A percentile compares a stretch with the other conserved stretches of the same genome.
phyloP scores from a whole-genome alignment of 2,888 invertebrate genomes.

The Dascillus cervinus region DNA sequence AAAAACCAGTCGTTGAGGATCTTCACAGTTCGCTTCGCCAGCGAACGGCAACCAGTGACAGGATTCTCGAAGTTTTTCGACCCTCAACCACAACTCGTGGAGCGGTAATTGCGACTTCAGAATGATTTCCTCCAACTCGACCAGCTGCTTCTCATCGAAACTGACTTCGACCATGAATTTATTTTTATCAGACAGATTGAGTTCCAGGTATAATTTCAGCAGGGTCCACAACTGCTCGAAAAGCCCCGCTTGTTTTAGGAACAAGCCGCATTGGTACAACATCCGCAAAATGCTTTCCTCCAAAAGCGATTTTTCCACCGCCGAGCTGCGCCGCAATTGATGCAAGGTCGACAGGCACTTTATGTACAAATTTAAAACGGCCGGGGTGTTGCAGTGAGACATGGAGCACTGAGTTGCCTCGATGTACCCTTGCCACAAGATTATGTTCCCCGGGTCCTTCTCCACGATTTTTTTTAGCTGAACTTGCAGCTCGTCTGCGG shows the following conservation, averaged over 20 bases:
- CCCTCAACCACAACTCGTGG: constrained; percentile 66
- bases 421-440: constrained; percentile 48
- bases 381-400: constrained; percentile 54
- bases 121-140: constrained; percentile 56
- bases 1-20: constrained; percentile 57
- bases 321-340: constrained; percentile 35
- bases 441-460: constrained; percentile 44
- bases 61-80: constrained; percentile 64
- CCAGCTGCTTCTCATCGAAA: constrained; percentile 45
- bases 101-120: constrained; percentile 57
- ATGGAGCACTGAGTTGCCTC: constrained; percentile 50
- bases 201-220: constrained; percentile 57
- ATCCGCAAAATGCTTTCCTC: constrained; percentile 41
- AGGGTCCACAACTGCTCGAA: constrained; percentile 70
- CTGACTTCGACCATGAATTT: constrained; percentile 25
- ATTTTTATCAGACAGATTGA: constrained; percentile 49
- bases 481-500: constrained; percentile 51
- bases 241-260: constrained; percentile 63
- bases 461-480: constrained; percentile 43
- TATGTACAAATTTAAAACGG: constrained; percentile 50
- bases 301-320: constrained; percentile 32
- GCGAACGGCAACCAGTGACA: constrained; percentile 60
- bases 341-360: constrained; percentile 44
- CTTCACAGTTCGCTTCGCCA: constrained; percentile 45
- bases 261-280: constrained; percentile 49